Base-by-base conservation (phyloP, 1,140 invertebrate species). In the Drosophila pectinifera region DNA sequence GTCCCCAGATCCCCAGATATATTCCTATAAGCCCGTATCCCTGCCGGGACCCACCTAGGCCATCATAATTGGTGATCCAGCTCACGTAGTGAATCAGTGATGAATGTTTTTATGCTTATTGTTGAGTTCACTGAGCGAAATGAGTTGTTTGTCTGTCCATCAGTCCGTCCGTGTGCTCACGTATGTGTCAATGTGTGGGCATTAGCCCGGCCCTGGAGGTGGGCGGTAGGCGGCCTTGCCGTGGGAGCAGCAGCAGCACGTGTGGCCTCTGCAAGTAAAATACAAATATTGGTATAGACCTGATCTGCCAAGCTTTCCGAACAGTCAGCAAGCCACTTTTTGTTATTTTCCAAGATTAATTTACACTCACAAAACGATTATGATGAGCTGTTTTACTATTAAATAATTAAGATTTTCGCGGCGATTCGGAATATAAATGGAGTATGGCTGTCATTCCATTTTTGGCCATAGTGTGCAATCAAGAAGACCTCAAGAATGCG, bases 31-130 rank as follows among this genome's bases (percentile, higher is more conserved):
- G 3, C 56, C 56, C 28, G 48, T 48, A 64, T 64, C 59, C 59
- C 61, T 41, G 64, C 43, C 13, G 43, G 64, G 36, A 18, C 11
- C 73, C 65, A 61, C 84, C 74, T 82, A 70, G 68, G 65, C 68
- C 54, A 58, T 64, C 78, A 89, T 84, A 84, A 88, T 88, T 88
- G 84, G 74, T 49, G 72, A 89, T 78, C 57, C 83, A 89, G 64
- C 85, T 83, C 84, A 88, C 84, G 84, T 88, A 88, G 67, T 84
- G 84, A 88, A 88, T 88, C 84, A 80, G 84, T 88, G 84, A 88
- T 88, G 84, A 88, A 88, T 88, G 84, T 89, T 88, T 88, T 88
- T 88, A 89, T 88, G 83, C 83, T 88, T 88, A 88, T 89, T 88
- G 84, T 83, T 83, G 80, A 89, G 84, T 88, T 88, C 83, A 89